phyloP scores from a whole-genome alignment of 2,113 vertebrate genomes.

The Barnardius zonarius region DNA sequence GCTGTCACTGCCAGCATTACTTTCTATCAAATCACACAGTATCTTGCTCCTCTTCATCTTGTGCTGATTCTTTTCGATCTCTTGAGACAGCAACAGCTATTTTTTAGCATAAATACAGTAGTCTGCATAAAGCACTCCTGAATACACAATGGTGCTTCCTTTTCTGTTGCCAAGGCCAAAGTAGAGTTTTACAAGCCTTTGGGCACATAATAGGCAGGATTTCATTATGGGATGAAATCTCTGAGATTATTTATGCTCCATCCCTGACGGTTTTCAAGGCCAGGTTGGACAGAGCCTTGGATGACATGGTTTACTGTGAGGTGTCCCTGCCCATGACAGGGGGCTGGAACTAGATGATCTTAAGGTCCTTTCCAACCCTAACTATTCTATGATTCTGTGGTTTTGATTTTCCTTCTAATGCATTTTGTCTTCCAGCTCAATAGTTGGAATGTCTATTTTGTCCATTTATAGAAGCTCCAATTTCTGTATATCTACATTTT shows the following conservation, averaged over 20 bases:
- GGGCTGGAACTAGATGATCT: no score
- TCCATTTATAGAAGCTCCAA: not conserved
- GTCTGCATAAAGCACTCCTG: not conserved
- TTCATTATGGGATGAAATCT: slow-evolving; percentile 23
- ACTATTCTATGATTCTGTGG: no score
- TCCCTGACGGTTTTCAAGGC: no score
- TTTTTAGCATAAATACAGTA: not conserved
- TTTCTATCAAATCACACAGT: not conserved
- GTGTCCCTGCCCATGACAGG: no score
- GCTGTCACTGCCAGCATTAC: not conserved
- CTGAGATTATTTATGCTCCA: not conserved
- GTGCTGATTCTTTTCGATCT: not conserved
- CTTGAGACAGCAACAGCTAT: not conserved
- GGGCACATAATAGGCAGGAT: slow-evolving; percentile 18
- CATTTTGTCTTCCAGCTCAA: slow-evolving; percentile 30
- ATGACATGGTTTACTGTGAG: no score
- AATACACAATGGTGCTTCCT: not conserved
- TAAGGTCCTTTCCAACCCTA: no score
- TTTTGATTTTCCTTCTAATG: slow-evolving; percentile 4
- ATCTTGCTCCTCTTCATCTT: not conserved
- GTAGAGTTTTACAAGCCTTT: slow-evolving; percentile 1
- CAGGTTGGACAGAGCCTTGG: no score
- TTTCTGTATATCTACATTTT: slow-evolving; percentile 39
- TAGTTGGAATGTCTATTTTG: slow-evolving; percentile 18
- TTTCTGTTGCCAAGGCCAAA: not conserved